Evolutionary conservation across 2,888 invertebrate genomes (phyloP).

Genomic region (Horisme vitalbata): DNA sequence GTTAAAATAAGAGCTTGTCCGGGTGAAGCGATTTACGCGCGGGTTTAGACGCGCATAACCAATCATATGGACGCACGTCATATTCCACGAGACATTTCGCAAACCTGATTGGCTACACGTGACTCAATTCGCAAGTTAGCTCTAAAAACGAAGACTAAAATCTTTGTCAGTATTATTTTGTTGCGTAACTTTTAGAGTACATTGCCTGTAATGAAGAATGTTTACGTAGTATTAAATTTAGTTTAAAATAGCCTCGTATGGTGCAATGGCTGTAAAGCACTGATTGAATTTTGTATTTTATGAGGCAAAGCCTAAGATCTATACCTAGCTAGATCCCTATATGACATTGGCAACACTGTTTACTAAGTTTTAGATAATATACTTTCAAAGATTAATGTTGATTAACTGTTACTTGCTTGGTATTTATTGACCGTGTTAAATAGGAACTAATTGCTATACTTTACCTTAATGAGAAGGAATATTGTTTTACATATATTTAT

Average conservation of each 20-base stretch:
- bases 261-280: constrained; percentile 49
- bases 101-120: no score
- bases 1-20: no score
- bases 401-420: constrained; percentile 20
- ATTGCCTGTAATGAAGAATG: constrained; percentile 16
- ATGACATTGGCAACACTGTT: constrained; percentile 27
- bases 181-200: constrained; percentile 10
- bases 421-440: not conserved
- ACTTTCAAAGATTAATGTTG: constrained; percentile 14
- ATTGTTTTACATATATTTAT: no score
- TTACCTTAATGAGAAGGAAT: no score
- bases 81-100: no score
- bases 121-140: no score
- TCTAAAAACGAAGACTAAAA: no score
- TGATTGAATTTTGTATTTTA: constrained; percentile 58
- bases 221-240: constrained; percentile 39
- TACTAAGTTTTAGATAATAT: constrained; percentile 12
- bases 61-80: no score
- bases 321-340: constrained; percentile 24
- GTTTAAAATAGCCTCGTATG: constrained; percentile 45
- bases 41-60: no score
- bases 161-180: not conserved
- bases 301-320: constrained; percentile 31
- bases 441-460: no score
- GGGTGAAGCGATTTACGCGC: no score